These are phyloP conservation scores for Tragelaphus strepsiceros DNA, from an alignment of 2,113 vertebrate genomes.

Conservation along the genomic window DNA sequence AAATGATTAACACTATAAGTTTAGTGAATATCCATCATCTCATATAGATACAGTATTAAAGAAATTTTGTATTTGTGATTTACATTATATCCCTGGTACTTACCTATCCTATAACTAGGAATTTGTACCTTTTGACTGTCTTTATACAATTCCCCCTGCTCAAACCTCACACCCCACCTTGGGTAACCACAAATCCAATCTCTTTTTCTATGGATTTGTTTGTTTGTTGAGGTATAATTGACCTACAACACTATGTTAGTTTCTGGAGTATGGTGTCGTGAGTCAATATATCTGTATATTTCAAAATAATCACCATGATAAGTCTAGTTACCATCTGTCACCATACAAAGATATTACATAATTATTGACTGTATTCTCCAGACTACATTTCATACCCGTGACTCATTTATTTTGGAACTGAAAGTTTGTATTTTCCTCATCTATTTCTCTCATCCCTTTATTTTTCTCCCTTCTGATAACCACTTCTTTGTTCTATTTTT, in stretches of 20 bases:
- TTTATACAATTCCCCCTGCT: background rate
- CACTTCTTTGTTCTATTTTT: background rate
- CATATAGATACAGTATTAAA: background rate
- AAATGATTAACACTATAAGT: background rate
- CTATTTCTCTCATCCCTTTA: background rate
- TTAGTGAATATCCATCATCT: background rate
- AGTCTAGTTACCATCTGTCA: background rate
- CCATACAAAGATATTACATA: background rate
- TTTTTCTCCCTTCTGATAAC: background rate
- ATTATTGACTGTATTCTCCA: background rate
- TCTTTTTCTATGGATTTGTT: background rate
- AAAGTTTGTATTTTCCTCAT: background rate
- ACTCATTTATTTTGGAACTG: background rate
- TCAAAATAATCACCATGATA: background rate
- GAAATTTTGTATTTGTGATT: background rate
- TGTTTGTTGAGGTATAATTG: background rate
- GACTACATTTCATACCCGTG: background rate
- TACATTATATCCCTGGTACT: background rate
- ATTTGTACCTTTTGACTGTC: background rate
- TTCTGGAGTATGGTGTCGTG: background rate
- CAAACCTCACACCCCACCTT: background rate
- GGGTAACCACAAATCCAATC: background rate
- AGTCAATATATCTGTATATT: background rate
- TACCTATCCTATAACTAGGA: background rate
- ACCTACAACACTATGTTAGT: background rate